phyloP scores from a whole-genome alignment of 2,797 vertebrate species.

The Etheostoma nigrum region DNA sequence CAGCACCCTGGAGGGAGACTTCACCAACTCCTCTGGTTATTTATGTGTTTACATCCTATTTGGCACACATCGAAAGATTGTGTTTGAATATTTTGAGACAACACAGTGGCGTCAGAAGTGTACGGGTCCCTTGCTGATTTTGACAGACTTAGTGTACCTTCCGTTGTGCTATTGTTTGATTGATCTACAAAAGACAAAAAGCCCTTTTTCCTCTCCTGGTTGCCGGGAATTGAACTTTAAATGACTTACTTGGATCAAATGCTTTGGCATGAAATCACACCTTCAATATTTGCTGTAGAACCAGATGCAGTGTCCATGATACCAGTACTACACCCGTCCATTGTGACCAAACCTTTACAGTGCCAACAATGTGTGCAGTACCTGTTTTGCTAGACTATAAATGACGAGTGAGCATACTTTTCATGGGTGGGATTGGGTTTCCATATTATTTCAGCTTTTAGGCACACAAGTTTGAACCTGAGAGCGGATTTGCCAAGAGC shows the following conservation, averaged over 20 bases:
- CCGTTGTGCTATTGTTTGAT: conserved; percentile 47
- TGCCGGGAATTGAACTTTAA: not conserved
- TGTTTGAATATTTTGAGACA: conserved; percentile 8
- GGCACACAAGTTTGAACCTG: conserved; percentile 15
- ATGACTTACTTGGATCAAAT: not conserved
- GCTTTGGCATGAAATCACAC: conserved; percentile 19
- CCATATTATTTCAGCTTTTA: conserved; percentile 51
- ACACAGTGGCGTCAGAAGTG: conserved; percentile 17
- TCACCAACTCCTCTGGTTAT: conserved; percentile 1
- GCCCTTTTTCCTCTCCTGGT: not conserved
- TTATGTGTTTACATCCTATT: conserved; percentile 46
- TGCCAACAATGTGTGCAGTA: not conserved
- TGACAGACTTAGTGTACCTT: conserved; percentile 14
- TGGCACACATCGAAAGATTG: conserved; percentile 2
- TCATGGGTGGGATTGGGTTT: conserved; percentile 67
- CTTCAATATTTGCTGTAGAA: conserved; percentile 41
- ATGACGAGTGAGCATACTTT: conserved; percentile 62
- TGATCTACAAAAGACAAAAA: conserved; percentile 40
- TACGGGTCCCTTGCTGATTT: conserved; percentile 18
- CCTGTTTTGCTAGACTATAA: conserved; percentile 55
- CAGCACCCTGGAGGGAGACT: conserved; percentile 25
- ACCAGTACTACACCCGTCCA: conserved; percentile 7
- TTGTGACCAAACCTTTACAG: conserved; percentile 38
- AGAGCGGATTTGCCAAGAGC: conserved; percentile 31
- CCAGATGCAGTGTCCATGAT: conserved; percentile 18